A percentile compares a stretch with the other conserved stretches of the same genome.
Evolutionary conservation across 2,797 vertebrate genomes (phyloP).

Genomic region (Threskiornis aethiopicus): DNA sequence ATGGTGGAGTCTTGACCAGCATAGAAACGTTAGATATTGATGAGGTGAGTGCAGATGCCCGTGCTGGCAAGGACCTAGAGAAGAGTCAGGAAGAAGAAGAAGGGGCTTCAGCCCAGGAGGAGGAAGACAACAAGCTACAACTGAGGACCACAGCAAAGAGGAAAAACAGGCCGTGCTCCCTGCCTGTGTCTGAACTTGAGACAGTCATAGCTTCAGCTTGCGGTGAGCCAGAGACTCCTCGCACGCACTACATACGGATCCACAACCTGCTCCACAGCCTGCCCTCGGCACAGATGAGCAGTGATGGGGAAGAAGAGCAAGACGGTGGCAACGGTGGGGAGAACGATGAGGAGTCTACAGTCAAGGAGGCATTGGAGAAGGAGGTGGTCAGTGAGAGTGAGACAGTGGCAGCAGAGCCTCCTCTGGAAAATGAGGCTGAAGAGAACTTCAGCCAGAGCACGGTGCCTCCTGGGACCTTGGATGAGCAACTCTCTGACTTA

Average conservation of each 20-base stretch:
- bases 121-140: slow-evolving; percentile 64
- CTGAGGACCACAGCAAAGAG: slow-evolving; percentile 77
- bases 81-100: slow-evolving; percentile 65
- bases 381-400: slow-evolving; percentile 76
- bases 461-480: slow-evolving; percentile 77
- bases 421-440: slow-evolving; percentile 42
- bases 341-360: slow-evolving; percentile 76
- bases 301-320: slow-evolving; percentile 67
- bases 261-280: slow-evolving; percentile 94
- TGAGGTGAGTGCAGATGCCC: slow-evolving; percentile 43
- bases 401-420: slow-evolving; percentile 68
- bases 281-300: slow-evolving; percentile 82
- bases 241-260: slow-evolving; percentile 94
- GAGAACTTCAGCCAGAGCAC: slow-evolving; percentile 78
- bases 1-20: not conserved
- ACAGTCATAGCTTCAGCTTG: slow-evolving; percentile 92
- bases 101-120: slow-evolving; percentile 59
- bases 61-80: slow-evolving; percentile 58
- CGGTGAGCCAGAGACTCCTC: slow-evolving; percentile 90
- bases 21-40: slow-evolving; percentile 33
- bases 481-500: slow-evolving; percentile 82
- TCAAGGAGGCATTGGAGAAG: slow-evolving; percentile 76
- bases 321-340: slow-evolving; percentile 41
- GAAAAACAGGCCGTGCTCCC: slow-evolving; percentile 88
- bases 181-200: slow-evolving; percentile 94